Conservation (phyloP, 92 coral and sea anemone genomes). For the Muricea muricata region DNA sequence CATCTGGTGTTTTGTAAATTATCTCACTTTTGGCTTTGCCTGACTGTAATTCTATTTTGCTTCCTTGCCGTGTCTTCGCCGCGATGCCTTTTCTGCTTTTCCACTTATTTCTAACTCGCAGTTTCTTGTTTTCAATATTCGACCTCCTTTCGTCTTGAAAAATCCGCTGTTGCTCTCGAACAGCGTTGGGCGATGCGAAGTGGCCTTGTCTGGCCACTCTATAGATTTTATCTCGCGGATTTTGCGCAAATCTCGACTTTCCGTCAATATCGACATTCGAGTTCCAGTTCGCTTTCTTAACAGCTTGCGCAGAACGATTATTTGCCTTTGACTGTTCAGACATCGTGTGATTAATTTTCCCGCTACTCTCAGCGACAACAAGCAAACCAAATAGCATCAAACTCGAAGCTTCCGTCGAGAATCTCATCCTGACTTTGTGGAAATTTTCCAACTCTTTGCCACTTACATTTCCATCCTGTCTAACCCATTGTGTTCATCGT, state of each 20-base stretch:
- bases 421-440: neutral
- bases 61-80: too few species aligned
- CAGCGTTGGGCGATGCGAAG: neutral
- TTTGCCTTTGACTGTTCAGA: neutral
- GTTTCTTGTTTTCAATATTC: too few species aligned
- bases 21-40: too few species aligned
- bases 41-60: too few species aligned
- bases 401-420: neutral
- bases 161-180: neutral
- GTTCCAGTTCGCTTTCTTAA: neutral
- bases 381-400: neutral
- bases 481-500: neutral
- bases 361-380: neutral
- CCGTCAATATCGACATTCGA: neutral
- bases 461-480: neutral
- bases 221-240: too few species aligned
- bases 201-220: neutral
- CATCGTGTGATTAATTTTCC: neutral
- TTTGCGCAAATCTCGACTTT: too few species aligned
- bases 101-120: too few species aligned
- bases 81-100: too few species aligned
- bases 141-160: slow-evolving; percentile 16
- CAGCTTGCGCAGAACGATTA: neutral
- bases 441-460: neutral
- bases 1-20: too few species aligned